A percentile compares a stretch with the other conserved stretches of the same genome.
Conservation (phyloP, 2,113 vertebrate species). For the Strix uralensis region DNA sequence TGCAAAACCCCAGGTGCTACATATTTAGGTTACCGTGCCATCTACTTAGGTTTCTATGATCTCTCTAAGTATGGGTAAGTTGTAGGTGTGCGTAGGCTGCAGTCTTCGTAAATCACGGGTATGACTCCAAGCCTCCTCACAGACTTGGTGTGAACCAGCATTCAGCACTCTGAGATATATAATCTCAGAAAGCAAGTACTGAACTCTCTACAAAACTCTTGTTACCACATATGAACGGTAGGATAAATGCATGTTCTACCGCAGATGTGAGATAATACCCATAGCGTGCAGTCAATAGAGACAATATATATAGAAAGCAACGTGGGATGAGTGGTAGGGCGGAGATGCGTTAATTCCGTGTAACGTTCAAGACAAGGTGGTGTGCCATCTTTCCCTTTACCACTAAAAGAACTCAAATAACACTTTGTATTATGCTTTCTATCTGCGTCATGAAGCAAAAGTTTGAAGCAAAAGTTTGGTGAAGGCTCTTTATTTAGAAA, state of each 20-base stretch:
- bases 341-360: neutral
- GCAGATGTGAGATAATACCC: conserved; percentile 77
- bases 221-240: conserved; percentile 67
- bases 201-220: conserved; percentile 50
- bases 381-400: neutral
- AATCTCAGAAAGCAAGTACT: conserved; percentile 58
- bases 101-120: conserved; percentile 62
- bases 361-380: neutral
- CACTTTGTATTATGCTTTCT: neutral
- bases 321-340: neutral
- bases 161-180: conserved; percentile 45
- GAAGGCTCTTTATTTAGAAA: neutral
- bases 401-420: conserved; percentile 10
- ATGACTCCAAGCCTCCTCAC: conserved; percentile 52
- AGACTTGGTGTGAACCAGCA: conserved; percentile 63
- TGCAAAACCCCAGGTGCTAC: conserved; percentile 66
- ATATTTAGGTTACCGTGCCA: conserved; percentile 67
- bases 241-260: conserved; percentile 52
- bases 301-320: neutral
- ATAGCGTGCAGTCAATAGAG: neutral
- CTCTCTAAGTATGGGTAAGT: conserved; percentile 67
- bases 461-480: neutral
- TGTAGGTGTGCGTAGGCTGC: conserved; percentile 73
- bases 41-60: conserved; percentile 74
- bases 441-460: neutral